These are phyloP conservation scores for Ctena decussata DNA, from an alignment of 2,888 invertebrate genomes.

Conservation along the genomic window DNA sequence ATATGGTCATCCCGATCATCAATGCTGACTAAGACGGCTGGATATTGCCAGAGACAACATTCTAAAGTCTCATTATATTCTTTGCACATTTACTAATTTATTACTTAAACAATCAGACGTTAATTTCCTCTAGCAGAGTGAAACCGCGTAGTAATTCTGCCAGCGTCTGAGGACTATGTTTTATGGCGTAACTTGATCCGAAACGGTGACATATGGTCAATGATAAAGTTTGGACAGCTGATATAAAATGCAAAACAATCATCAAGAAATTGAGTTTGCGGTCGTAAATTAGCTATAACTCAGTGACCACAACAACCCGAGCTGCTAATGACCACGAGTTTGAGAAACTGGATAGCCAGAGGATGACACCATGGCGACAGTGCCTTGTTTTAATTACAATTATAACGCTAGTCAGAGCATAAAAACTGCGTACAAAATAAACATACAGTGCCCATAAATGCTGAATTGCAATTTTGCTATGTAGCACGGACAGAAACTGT, in stretches of 20 bases:
- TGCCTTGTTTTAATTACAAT: not conserved
- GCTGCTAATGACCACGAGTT: not conserved
- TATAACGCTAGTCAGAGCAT: not conserved
- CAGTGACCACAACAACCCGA: not conserved
- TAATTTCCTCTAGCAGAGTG: not conserved
- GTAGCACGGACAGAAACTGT: too few species aligned
- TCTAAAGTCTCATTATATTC: too few species aligned
- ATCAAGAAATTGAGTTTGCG: not conserved
- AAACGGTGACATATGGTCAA: not conserved
- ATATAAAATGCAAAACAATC: conserved; percentile 8
- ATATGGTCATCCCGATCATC: too few species aligned
- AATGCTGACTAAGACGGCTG: too few species aligned
- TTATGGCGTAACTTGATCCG: not conserved
- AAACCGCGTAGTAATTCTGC: not conserved
- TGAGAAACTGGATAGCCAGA: not conserved
- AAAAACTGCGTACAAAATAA: not conserved
- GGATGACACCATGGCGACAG: not conserved
- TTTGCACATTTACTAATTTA: too few species aligned
- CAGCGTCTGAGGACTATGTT: not conserved
- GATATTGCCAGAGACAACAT: too few species aligned
- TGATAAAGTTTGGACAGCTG: not conserved
- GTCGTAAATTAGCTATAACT: not conserved
- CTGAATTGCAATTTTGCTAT: too few species aligned
- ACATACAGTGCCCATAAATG: too few species aligned
- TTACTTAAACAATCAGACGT: too few species aligned